Base-by-base conservation (phyloP, 2,888 invertebrate species). In the Drosophila greeni region DNA sequence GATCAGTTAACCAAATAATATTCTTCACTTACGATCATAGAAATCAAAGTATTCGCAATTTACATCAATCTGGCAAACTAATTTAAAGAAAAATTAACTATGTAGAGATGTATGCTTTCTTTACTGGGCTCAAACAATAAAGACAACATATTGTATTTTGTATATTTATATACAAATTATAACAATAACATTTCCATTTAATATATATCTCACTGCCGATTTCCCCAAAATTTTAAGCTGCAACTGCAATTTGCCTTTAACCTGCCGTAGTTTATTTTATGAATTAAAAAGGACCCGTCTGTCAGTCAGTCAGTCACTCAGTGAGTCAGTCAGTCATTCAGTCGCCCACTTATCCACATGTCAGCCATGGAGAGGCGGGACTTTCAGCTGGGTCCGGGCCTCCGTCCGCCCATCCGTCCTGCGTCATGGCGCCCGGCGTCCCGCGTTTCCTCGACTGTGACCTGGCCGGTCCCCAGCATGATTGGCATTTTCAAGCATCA, bases 401-500 rank as follows among this genome's bases (percentile, higher is more conserved):
- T 36, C 18, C 14, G 18, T n/a, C n/a, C n/a, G n/a, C n/a, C n/a
- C n/a, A n/a, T n/a, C n/a, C n/a, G n/a, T n/a, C 20, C 40, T 36
- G n/a, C 14, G 18, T 39, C 29, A 18, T 29, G 29, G 43, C 26
- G 43, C 26, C 16, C 26, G 26, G 26, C 43, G 26, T 43, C 43
- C 43, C 43, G 43, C 26, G 18, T 4, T 43, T 42, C 8, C 55
- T 45, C 29, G 18, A n/a, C 45, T 39, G 37, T 45, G 26, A 26
- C 45, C 66, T 34, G 51, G 16, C 43, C 43, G 51, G 11, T 52
- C 36, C 51, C 82, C 82, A 61, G 31, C 49, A 75, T 83, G 80
- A 81, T 81, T 81, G 80, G 70, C 83, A 81, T 78, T 81, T 78
- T 76, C 49, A 61, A 72, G 82, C 72, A 55, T 61, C 53, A 65